A percentile compares a stretch with the other conserved stretches of the same genome.
phyloP scores from a whole-genome alignment of 2,888 invertebrate species.

The Drosophila bunnanda region DNA sequence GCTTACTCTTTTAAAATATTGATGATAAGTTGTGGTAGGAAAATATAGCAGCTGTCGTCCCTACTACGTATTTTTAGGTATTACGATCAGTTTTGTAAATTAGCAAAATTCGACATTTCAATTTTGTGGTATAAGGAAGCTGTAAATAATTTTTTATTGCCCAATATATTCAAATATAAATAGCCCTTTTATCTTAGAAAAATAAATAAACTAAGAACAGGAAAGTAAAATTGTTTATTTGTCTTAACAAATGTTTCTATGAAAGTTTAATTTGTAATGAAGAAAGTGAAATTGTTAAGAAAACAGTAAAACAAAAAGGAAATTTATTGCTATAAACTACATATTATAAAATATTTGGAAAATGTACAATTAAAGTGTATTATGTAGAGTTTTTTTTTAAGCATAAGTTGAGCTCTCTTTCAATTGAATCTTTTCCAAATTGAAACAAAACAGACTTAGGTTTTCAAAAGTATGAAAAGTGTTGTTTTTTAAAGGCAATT shows the following conservation, averaged over 20 bases:
- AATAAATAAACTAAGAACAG: not conserved
- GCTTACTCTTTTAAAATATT: slow-evolving; percentile 9
- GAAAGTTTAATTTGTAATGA: not conserved
- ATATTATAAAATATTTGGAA: not conserved
- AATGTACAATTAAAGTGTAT: not conserved
- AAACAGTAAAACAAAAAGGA: not conserved
- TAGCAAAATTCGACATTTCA: not conserved
- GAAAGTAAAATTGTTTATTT: not conserved
- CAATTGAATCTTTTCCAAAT: no score
- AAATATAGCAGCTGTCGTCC: slow-evolving; percentile 14
- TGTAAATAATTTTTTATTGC: not conserved
- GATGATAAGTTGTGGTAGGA: not conserved
- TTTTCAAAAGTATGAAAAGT: not conserved
- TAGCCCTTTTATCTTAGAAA: not conserved
- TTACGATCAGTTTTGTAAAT: not conserved
- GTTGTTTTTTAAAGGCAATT: not conserved
- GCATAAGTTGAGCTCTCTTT: no score
- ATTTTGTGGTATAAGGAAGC: not conserved
- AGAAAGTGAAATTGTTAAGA: not conserved
- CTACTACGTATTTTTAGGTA: not conserved
- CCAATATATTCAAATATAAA: not conserved
- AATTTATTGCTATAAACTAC: no score
- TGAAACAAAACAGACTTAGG: not conserved
- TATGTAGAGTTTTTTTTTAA: no score
- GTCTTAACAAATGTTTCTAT: not conserved